Base-by-base conservation (phyloP, 2,113 vertebrate genomes). In the Polyodon spathula region DNA sequence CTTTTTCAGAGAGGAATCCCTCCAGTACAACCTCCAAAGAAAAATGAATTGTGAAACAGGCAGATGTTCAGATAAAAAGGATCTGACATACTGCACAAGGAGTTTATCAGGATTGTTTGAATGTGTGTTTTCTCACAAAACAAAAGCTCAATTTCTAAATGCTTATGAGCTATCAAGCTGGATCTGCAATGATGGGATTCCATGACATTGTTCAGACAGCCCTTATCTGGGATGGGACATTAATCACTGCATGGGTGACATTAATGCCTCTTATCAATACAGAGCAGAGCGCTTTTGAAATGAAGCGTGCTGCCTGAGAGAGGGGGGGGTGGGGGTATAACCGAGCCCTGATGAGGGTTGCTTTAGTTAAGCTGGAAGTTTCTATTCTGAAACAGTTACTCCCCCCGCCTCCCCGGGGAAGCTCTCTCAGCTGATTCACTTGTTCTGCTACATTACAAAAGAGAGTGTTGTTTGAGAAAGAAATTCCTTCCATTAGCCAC, bases 221-320 rank as follows among this genome's bases (percentile, higher is more conserved):
- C n/a, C n/a, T 44, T 27, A n/a, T n/a, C 57, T 14, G 15, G 41
- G 56, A 37, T 16, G 42, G 58, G 54, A 15, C 54, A 66, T 73
- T 63, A 42, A 67, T 71, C 64, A 68, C 17, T n/a, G n/a, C n/a
- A n/a, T 50, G 58, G 39, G 48, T 63, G 40, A 57, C 63, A 61
- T 52, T 75, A 63, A 73, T 68, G 61, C 37, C 50, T 61, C 62
- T 66, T 66, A 70, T 71, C 40, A 66, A 67, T 64, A 63, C 59
- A 58, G 51, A 66, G 54, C 12, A 42, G 6, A 15, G 38, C 65
- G 27, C 54, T 38, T 51, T 56, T 67, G 64, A 71, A 68, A 63
- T 68, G 61, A 65, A 63, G 62, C 54, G 42, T 44, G 64, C 51
- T 65, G 59, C 56, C 54, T 66, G 52, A 41, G 2, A 9, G 27